Percentiles rank a stretch among this genome's conserved stretches.
Evolutionary conservation across 2,797 vertebrate genomes (phyloP).

Genomic region (Brachyrhaphis roseni): DNA sequence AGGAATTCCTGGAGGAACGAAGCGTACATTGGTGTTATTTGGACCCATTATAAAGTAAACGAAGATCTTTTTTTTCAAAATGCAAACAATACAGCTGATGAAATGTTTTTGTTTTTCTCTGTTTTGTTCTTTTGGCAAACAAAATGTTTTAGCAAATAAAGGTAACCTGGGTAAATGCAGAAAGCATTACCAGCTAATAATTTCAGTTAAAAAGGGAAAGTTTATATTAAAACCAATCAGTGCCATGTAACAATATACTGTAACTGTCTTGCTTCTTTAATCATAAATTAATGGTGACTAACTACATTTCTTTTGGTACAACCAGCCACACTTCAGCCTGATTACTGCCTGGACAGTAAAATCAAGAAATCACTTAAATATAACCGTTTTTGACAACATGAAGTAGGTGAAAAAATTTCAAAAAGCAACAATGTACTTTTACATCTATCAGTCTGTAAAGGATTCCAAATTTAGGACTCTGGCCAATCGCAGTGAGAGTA

Average conservation of each 20-base stretch:
- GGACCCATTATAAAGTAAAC: constrained; percentile 8
- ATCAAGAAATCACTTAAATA: neutral
- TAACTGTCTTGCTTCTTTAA: neutral
- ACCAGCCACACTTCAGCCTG: neutral
- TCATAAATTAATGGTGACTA: neutral
- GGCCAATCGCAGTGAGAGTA: neutral
- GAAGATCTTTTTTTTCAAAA: neutral
- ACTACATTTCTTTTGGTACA: neutral
- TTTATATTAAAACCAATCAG: neutral
- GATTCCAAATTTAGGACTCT: neutral
- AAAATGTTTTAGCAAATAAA: neutral
- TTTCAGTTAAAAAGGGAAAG: neutral
- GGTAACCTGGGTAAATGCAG: neutral
- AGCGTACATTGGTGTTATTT: constrained; percentile 14
- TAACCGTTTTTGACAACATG: neutral
- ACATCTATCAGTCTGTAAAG: too few species aligned
- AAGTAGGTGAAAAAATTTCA: neutral
- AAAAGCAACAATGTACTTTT: too few species aligned
- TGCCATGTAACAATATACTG: neutral
- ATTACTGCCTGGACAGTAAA: neutral
- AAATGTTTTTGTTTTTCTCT: neutral
- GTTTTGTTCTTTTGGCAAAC: neutral
- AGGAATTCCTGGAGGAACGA: constrained; percentile 19
- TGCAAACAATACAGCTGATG: neutral
- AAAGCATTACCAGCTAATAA: neutral